These are phyloP conservation scores for Dicaeum eximium DNA, from an alignment of 2,113 vertebrate genomes.

Conservation along the genomic window DNA sequence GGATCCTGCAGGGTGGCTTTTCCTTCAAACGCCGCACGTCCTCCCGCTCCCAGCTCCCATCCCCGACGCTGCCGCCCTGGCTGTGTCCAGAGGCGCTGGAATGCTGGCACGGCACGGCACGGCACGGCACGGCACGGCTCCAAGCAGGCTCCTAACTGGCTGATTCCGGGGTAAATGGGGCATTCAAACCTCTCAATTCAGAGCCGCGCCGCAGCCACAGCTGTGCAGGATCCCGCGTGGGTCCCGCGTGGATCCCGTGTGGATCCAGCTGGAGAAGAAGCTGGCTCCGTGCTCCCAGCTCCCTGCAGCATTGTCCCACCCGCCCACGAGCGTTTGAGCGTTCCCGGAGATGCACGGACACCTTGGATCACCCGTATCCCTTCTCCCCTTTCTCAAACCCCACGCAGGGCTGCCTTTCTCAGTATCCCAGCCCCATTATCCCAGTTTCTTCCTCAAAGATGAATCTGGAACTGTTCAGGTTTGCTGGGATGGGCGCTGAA, in stretches of 20 bases:
- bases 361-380: background rate
- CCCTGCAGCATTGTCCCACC: fast-evolving
- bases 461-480: background rate
- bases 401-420: fast-evolving
- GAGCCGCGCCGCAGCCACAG: background rate
- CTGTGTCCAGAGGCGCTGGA: background rate
- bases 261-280: fast-evolving
- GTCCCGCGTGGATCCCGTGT: fast-evolving
- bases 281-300: fast-evolving
- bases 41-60: background rate
- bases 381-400: background rate
- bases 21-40: background rate
- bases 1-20: background rate
- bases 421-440: background rate
- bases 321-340: fast-evolving
- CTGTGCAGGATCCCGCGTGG: fast-evolving
- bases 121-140: background rate
- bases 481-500: background rate
- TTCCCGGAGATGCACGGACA: fast-evolving
- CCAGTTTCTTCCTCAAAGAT: background rate
- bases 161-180: background rate
- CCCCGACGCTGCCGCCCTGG: background rate
- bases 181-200: background rate
- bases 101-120: background rate
- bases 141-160: background rate